Conservation (phyloP, 1,140 invertebrate species). For the Drosophila virilis region DNA sequence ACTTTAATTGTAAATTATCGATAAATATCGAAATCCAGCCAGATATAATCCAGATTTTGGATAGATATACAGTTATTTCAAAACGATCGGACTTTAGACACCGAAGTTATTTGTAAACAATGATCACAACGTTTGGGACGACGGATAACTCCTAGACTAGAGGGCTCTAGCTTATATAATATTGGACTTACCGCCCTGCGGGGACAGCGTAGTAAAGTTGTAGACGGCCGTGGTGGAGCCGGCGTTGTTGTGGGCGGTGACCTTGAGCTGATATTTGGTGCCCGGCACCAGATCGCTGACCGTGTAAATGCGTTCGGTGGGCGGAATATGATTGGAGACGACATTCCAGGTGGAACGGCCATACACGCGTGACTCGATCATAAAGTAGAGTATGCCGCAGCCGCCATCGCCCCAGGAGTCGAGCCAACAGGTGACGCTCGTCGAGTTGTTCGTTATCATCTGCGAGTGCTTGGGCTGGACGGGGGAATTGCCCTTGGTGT, state of each 20-base stretch:
- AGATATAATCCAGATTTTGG: too few species aligned
- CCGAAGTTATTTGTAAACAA: too few species aligned
- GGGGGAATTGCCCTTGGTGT: slow-evolving; percentile 92
- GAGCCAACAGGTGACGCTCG: slow-evolving; percentile 94
- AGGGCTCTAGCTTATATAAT: too few species aligned
- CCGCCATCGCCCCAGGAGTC: slow-evolving; percentile 95
- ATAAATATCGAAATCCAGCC: too few species aligned
- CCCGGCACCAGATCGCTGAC: slow-evolving; percentile 92
- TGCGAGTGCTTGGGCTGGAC: slow-evolving; percentile 92
- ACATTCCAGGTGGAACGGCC: slow-evolving; percentile 87
- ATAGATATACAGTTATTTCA: too few species aligned
- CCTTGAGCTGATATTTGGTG: slow-evolving; percentile 93
- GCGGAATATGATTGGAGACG: slow-evolving; percentile 90
- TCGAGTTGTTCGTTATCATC: slow-evolving; percentile 94
- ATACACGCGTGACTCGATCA: slow-evolving; percentile 88
- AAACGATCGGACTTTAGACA: too few species aligned
- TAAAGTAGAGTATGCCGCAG: slow-evolving; percentile 94
- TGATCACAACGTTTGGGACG: too few species aligned
- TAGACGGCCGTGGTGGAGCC: slow-evolving; percentile 95
- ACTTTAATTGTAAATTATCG: too few species aligned
- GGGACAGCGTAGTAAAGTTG: slow-evolving; percentile 92
- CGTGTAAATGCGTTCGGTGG: slow-evolving; percentile 91
- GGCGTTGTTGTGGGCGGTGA: slow-evolving; percentile 96
- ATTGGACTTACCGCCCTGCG: slow-evolving; percentile 87
- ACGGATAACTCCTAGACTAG: not conserved